phyloP scores from a whole-genome alignment of 2,888 invertebrate genomes.

The Thelaira solivaga region DNA sequence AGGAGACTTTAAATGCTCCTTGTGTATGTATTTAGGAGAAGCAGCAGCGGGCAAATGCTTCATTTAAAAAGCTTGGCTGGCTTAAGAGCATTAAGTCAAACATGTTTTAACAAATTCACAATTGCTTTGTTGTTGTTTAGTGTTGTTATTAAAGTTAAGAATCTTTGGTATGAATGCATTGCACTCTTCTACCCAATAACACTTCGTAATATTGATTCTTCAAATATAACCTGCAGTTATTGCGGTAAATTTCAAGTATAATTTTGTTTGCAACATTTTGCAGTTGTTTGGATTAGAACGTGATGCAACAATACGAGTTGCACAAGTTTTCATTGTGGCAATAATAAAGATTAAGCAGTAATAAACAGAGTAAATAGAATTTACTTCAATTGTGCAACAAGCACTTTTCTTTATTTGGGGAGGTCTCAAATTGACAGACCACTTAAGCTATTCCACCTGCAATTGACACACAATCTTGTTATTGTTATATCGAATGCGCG shows the following conservation, averaged over 20 bases:
- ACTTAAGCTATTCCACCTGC: slow-evolving; percentile 66
- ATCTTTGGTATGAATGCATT: slow-evolving; percentile 8
- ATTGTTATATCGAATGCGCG: slow-evolving; percentile 43
- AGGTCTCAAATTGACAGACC: slow-evolving; percentile 65
- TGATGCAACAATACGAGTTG: slow-evolving; percentile 29
- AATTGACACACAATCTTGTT: slow-evolving; percentile 65
- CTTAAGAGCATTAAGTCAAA: slow-evolving; percentile 36
- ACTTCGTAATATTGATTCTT: slow-evolving; percentile 48
- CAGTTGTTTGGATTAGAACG: slow-evolving; percentile 31
- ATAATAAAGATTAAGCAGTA: slow-evolving; percentile 32
- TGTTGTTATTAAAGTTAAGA: too few relatives aligned
- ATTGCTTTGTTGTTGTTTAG: slow-evolving; percentile 26
- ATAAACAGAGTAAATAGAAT: slow-evolving; percentile 48
- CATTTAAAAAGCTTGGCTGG: not conserved
- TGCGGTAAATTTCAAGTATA: slow-evolving; percentile 52
- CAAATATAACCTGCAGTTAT: slow-evolving; percentile 58
- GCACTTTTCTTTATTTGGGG: slow-evolving; percentile 52
- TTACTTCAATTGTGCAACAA: slow-evolving; percentile 26
- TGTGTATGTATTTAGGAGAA: too few relatives aligned
- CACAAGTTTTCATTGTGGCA: not conserved
- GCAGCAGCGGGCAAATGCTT: too few relatives aligned
- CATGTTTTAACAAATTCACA: slow-evolving; percentile 56
- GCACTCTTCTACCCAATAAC: not conserved
- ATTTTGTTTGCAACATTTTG: slow-evolving; percentile 24
- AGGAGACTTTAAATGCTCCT: slow-evolving; percentile 2